phyloP scores from a whole-genome alignment of 2,888 invertebrate genomes.

The Elysia crispata region DNA sequence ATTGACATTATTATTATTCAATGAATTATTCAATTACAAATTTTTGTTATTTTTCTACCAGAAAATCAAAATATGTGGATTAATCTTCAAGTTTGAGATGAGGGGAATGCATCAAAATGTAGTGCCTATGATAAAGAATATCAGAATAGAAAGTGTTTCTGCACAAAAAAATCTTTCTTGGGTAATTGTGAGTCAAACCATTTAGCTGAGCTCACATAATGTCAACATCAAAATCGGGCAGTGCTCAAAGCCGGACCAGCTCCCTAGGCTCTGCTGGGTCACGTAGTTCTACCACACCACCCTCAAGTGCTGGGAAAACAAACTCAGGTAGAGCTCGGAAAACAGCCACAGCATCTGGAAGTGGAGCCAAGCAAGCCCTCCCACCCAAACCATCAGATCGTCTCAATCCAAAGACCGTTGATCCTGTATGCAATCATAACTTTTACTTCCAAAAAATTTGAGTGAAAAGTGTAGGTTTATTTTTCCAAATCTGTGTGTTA shows the following conservation, averaged over 20 bases:
- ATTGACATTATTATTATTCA: too few species aligned
- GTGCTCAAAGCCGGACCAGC: conserved; percentile 57
- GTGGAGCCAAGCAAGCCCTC: conserved; percentile 25
- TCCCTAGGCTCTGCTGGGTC: conserved; percentile 58
- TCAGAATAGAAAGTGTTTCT: not conserved
- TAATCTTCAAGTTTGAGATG: not conserved
- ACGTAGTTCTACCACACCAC: conserved; percentile 56
- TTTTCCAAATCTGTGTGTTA: not conserved
- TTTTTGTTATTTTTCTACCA: not conserved
- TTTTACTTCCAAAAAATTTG: not conserved
- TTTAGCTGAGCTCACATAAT: conserved; percentile 41
- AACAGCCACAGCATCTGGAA: conserved; percentile 35
- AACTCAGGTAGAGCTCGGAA: conserved; percentile 3
- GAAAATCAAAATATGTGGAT: not conserved
- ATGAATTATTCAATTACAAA: too few species aligned
- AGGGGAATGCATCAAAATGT: too few species aligned
- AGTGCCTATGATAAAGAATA: too few species aligned
- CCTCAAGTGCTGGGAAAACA: conserved; percentile 57
- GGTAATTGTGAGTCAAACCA: not conserved
- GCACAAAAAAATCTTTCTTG: not conserved
- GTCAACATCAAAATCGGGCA: conserved; percentile 60
- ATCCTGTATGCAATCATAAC: conserved; percentile 67
- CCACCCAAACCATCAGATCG: conserved; percentile 52
- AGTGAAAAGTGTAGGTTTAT: not conserved
- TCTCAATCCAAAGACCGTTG: conserved; percentile 75